Base-by-base conservation (phyloP, 2,113 vertebrate species). In the Sporophila hypoxantha region DNA sequence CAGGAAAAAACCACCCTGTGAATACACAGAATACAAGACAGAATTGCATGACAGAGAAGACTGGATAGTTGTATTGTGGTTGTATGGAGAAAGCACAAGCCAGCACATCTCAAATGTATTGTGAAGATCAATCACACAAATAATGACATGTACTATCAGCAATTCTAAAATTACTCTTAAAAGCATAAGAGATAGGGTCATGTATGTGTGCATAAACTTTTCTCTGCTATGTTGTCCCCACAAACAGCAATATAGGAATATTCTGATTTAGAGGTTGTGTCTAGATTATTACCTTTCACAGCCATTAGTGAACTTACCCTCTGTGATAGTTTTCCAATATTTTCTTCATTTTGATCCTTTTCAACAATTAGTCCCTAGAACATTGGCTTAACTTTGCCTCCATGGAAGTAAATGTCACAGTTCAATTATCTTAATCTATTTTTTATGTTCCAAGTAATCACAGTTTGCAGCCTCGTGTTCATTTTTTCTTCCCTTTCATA, bases 151-250 rank as follows among this genome's bases (percentile, higher is more conserved):
- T 34, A 17, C 3, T 62, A 17, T 5, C 9, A 67, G 12, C 57
- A 53, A 16, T 36, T 14, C 11, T 75, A 15, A 70, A 82, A 14
- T 62, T 49, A 19, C 20, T 59, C 15, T 32, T 71, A 39, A 82
- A 67, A 79, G 5, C 37, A 2, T 23, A 42, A 42, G 29, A 61
- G 20, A 27, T 1, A 47, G 12, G 16, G 8, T 52, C 26, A 29
- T 1, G 0, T 17, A 9, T 36, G 3, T 6, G 7, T 17, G 9
- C n/a, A 30, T 10, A 22, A 49, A n/a, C 10, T 37, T 52, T 42
- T 65, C 55, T 16, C 52, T 78, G 9, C 17, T 62, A 7, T 29
- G 19, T 2, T 3, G 0, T 27, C 44, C 60, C 59, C 37, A 52
- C 15, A 76, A 52, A 39, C 5, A 55, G 17, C 11, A 8, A 59